Conservation (phyloP, 1,140 invertebrate species). For the Asobara japonica region DNA sequence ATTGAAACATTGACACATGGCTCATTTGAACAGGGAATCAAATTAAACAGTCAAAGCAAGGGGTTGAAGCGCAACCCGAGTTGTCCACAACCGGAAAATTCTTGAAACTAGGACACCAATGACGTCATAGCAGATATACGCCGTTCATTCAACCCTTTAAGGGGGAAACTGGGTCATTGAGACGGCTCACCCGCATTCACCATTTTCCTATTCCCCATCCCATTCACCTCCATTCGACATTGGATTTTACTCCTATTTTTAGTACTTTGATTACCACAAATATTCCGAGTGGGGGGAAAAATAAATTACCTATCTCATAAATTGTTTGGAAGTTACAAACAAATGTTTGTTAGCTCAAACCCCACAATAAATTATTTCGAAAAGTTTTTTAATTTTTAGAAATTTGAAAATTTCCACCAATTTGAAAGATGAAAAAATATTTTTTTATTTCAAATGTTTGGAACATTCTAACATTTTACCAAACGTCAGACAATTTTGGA, state of each 20-base stretch:
- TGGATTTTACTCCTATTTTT: not conserved
- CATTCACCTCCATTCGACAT: not conserved
- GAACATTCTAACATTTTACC: no score
- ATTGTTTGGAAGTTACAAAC: no score
- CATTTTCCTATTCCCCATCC: not conserved
- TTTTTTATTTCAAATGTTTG: no score
- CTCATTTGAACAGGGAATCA: not conserved
- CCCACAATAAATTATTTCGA: no score
- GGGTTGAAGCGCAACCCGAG: not conserved
- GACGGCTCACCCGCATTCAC: not conserved
- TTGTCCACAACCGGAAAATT: not conserved
- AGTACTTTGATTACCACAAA: not conserved
- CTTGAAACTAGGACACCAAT: not conserved
- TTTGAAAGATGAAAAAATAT: no score
- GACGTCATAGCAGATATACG: constrained; percentile 1
- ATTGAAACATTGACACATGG: no score
- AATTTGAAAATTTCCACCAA: no score
- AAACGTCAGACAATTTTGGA: no score
- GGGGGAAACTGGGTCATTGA: not conserved
- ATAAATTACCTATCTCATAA: no score
- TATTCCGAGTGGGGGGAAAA: no score
- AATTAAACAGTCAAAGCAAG: not conserved
- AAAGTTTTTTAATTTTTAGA: no score
- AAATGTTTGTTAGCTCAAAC: no score
- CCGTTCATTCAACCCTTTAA: constrained; percentile 2